A percentile compares a stretch with the other conserved stretches of the same genome.
These are phyloP conservation scores for Andrena flavipes DNA, from an alignment of 2,888 invertebrate species.

Conservation along the genomic window DNA sequence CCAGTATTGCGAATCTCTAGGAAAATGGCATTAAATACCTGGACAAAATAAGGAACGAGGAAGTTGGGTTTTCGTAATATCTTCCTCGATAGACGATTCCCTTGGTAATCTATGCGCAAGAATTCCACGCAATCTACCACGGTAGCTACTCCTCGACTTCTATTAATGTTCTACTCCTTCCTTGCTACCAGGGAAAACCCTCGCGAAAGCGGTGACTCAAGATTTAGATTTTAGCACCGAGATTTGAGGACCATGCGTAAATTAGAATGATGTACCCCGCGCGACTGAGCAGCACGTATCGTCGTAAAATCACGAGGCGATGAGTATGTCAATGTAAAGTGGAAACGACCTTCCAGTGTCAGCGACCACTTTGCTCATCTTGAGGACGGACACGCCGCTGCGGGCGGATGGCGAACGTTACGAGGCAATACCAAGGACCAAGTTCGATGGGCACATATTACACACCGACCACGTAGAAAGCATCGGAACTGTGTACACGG, in stretches of 20 bases:
- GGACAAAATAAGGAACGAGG: conserved; percentile 8
- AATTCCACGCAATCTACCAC: too few species aligned
- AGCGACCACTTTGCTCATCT: conserved; percentile 76
- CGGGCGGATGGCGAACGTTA: conserved; percentile 62
- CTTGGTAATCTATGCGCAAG: too few species aligned
- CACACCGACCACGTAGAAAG: conserved; percentile 70
- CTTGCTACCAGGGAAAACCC: too few species aligned
- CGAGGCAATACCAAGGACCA: conserved; percentile 71
- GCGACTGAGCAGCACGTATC: conserved; percentile 56
- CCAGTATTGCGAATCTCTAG: background rate
- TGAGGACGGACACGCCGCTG: conserved; percentile 69
- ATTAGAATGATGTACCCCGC: conserved; percentile 18
- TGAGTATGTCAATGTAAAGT: conserved; percentile 73
- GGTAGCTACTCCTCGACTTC: too few species aligned
- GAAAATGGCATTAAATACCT: background rate
- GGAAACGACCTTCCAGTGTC: conserved; percentile 78
- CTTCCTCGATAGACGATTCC: background rate
- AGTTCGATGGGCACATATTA: conserved; percentile 64
- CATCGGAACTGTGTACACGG: conserved; percentile 49
- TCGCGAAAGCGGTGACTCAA: too few species aligned
- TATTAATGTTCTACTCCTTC: too few species aligned
- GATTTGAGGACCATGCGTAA: background rate
- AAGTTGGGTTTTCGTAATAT: background rate
- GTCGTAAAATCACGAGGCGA: conserved; percentile 64
- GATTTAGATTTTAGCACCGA: too few species aligned